A percentile compares a stretch with the other conserved stretches of the same genome.
Conservation (phyloP, 1,140 invertebrate species). For the Nebria ingens region DNA sequence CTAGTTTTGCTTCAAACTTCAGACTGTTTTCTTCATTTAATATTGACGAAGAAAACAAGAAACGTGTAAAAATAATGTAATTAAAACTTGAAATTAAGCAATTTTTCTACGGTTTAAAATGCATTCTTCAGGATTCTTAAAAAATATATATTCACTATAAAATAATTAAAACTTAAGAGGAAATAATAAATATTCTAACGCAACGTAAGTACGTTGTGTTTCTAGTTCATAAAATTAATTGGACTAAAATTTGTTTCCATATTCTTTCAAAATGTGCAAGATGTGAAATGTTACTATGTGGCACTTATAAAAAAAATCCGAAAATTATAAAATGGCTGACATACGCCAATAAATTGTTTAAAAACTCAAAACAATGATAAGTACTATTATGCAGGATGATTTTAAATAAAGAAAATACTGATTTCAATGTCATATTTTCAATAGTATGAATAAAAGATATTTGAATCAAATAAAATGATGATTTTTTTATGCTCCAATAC, state of each 20-base stretch:
- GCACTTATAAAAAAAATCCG: background rate
- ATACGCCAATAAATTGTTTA: background rate
- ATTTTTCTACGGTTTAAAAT: background rate
- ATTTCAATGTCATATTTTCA: background rate
- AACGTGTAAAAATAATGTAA: too few relatives aligned
- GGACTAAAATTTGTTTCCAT: background rate
- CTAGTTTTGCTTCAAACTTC: too few relatives aligned
- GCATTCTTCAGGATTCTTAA: too few relatives aligned
- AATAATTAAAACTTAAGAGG: too few relatives aligned
- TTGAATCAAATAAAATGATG: background rate
- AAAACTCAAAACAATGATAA: background rate
- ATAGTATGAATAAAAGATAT: background rate
- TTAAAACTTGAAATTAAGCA: too few relatives aligned
- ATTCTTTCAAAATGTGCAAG: background rate
- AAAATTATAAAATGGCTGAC: too few relatives aligned
- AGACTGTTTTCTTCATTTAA: too few relatives aligned
- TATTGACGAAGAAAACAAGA: too few relatives aligned
- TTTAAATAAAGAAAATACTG: background rate
- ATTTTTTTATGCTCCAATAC: background rate
- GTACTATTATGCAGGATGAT: constrained; percentile 4
- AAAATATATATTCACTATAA: too few relatives aligned
- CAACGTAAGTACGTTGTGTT: too few relatives aligned
- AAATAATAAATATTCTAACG: too few relatives aligned
- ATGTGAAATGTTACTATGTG: background rate
- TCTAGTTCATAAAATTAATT: too few relatives aligned